Percentiles rank a stretch among this genome's conserved stretches.
Evolutionary conservation across 2,797 vertebrate genomes (phyloP).

Genomic region (Numenius phaeopus): DNA sequence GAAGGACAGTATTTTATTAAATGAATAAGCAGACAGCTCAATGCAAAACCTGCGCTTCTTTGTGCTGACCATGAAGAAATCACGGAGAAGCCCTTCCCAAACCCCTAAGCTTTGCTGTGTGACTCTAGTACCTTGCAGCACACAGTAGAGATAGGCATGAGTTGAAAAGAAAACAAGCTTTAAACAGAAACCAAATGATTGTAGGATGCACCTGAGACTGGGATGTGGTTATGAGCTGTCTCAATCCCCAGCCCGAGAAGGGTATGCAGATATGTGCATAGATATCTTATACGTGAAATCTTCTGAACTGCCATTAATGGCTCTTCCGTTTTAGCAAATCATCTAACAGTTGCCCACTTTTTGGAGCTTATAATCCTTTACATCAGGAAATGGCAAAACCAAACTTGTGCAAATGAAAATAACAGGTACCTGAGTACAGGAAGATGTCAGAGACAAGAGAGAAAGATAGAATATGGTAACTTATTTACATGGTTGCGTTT

Average conservation of each 20-base stretch:
- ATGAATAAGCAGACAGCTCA: not conserved
- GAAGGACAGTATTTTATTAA: not conserved
- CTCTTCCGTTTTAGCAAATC: not conserved
- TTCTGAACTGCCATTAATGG: not conserved
- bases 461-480: not conserved
- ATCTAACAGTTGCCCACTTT: not conserved
- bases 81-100: not conserved
- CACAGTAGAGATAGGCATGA: not conserved
- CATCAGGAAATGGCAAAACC: not conserved
- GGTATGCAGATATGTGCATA: not conserved
- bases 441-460: not conserved
- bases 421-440: not conserved
- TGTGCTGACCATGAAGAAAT: not conserved
- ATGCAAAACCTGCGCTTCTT: not conserved
- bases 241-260: not conserved
- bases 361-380: not conserved
- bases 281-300: not conserved
- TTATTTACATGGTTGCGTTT: fast-evolving
- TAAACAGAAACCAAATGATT: not conserved
- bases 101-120: not conserved
- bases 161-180: not conserved
- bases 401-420: not conserved
- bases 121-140: not conserved
- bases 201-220: not conserved
- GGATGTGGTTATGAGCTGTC: not conserved